Conservation (phyloP, 2,888 invertebrate species). For the Mythimna impura region DNA sequence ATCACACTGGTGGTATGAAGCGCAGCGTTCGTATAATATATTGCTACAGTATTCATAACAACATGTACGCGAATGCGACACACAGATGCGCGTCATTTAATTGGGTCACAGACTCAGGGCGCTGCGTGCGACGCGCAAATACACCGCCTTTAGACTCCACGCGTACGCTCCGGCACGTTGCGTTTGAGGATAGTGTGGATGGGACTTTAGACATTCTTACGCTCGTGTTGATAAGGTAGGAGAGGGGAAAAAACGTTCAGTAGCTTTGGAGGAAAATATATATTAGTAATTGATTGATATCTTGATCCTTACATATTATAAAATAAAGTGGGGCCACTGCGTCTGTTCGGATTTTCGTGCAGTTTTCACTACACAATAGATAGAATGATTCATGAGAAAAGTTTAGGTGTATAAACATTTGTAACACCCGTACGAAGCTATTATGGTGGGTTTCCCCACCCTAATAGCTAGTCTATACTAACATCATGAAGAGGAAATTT, state of each 20-base stretch:
- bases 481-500: too few species aligned
- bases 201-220: conserved; percentile 11
- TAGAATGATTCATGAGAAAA: too few species aligned
- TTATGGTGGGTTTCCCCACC: too few species aligned
- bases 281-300: background rate
- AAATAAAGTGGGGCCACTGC: too few species aligned
- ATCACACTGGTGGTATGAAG: conserved; percentile 23
- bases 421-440: too few species aligned
- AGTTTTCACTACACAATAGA: too few species aligned
- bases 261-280: background rate
- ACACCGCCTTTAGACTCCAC: conserved; percentile 66
- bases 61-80: conserved; percentile 52
- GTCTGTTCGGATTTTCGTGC: too few species aligned
- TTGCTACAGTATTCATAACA: conserved; percentile 47
- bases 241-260: too few species aligned
- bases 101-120: conserved; percentile 62
- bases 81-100: conserved; percentile 65
- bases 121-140: conserved; percentile 66
- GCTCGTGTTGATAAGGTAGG: background rate
- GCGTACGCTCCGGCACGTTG: conserved; percentile 65
- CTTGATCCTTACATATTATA: too few species aligned
- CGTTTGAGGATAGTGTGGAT: conserved; percentile 47
- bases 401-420: too few species aligned
- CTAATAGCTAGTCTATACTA: too few species aligned
- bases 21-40: conserved; percentile 47